These are phyloP conservation scores for human DNA, from an alignment of 2,113 vertebrate species.

Conservation along the genomic window DNA sequence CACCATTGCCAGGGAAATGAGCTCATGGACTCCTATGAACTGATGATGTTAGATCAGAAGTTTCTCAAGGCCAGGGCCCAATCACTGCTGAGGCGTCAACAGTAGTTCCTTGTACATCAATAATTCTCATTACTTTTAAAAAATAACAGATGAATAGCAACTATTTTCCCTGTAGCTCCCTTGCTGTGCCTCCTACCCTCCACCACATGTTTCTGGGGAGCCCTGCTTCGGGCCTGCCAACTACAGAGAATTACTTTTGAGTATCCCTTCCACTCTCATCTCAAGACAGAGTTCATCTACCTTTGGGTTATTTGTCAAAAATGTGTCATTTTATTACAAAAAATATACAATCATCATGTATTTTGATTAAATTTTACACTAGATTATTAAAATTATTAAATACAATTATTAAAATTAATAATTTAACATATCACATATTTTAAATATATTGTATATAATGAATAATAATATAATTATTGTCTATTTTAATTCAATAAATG, in stretches of 20 bases:
- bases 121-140: not conserved
- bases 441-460: not conserved
- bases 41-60: not conserved
- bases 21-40: not conserved
- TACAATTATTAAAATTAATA: not conserved
- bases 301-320: not conserved
- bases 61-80: not conserved
- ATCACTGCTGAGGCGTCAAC: accelerated
- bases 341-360: not conserved
- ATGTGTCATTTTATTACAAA: not conserved
- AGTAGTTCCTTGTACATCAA: not conserved
- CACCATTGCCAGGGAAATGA: not conserved
- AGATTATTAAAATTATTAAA: not conserved
- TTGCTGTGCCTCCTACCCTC: not conserved
- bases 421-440: not conserved
- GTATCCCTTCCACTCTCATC: not conserved
- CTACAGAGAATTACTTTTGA: not conserved
- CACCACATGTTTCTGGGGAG: not conserved
- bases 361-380: not conserved
- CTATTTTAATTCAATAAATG: not conserved
- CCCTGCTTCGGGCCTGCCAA: too few relatives aligned
- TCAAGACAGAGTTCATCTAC: not conserved
- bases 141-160: not conserved
- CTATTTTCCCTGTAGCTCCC: not conserved
- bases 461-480: not conserved